Evolutionary conservation across 2,888 invertebrate species (phyloP), one percentile per base, ranked within the genome.

Genomic region (Tigriopus californicus): DNA sequence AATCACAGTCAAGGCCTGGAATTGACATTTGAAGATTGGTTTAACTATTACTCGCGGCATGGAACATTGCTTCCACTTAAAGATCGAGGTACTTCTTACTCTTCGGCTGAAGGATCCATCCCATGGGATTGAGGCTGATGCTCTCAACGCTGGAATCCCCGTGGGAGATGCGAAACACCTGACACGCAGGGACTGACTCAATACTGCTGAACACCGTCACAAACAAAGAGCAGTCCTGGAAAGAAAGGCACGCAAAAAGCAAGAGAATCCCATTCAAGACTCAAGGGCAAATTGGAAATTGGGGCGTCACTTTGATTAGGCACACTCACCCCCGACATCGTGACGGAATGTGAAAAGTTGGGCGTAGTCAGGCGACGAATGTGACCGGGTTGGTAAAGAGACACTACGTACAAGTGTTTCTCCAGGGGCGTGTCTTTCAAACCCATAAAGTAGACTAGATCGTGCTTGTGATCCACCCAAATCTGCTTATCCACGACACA

Each of bases 381-480:
- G 65, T 83, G 79, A n/a, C 81, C 79, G 0, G 87, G 84, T 46
- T 79, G 71, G 25, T 80, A 75, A 59, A 85, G 71, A 8, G 85
- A 81, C 3, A 85, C 84, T 2, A 82, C 89, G 74, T 90, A 95
- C 66, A 94, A 74, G 70, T 95, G 95, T 64, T 87, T 83, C 73
- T 95, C 94, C 62, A 95, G 72, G 0, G 92, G 90, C 4, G 87
- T 83, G 73, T 95, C 92, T 64, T 83, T 82, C 62, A 90, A 75
- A 4, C 86, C 94, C 67, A 87, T 80, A 74, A 95, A 94, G 75
- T 90, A 95, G 1, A 95, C 84, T 61, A 92, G 74, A 61, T 82
- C 79, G 63, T 81, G 77, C 3, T 75, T 69, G 62, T 79, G 79
- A 71, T 95, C 90, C 42, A 94, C 84, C 88, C 91, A 92, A 58